A percentile compares a stretch with the other conserved stretches of the same genome.
Evolutionary conservation across 2,888 invertebrate species (phyloP).

Genomic region (Drosophila meridionalis): DNA sequence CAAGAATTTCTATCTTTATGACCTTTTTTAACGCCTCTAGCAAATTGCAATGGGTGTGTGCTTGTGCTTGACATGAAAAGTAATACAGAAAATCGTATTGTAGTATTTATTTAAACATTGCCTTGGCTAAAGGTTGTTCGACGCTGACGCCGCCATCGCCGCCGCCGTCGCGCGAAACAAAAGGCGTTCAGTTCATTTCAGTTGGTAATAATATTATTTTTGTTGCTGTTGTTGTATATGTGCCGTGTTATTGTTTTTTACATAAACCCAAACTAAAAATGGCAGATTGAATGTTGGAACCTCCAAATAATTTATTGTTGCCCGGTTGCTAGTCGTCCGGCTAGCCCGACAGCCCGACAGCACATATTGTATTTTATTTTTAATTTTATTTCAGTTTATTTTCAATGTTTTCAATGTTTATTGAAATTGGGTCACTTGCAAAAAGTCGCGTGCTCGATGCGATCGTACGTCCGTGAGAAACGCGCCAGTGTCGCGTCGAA

Average conservation of each 20-base stretch:
- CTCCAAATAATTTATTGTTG: constrained; percentile 77
- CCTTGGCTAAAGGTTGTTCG: constrained; percentile 67
- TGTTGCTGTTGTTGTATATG: constrained; percentile 18
- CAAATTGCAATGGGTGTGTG: constrained; percentile 9
- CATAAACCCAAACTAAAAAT: constrained; percentile 59
- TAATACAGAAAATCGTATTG: constrained; percentile 64
- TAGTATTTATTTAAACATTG: constrained; percentile 54
- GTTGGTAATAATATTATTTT: constrained; percentile 35
- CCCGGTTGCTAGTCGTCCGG: constrained; percentile 37
- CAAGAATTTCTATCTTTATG: constrained; percentile 15
- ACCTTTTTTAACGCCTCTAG: constrained; percentile 9
- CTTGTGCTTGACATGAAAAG: constrained; percentile 54
- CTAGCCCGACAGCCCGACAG: constrained; percentile 11
- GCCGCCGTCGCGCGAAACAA: constrained; percentile 44
- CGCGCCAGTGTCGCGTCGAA: constrained; percentile 38
- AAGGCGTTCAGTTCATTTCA: constrained; percentile 42
- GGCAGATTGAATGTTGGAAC: constrained; percentile 69
- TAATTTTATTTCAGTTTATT: constrained; percentile 57
- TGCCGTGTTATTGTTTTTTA: constrained; percentile 40
- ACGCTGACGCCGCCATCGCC: constrained; percentile 42
- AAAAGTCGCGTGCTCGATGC: constrained; percentile 74
- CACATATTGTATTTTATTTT: constrained; percentile 32
- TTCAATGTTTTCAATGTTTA: constrained; percentile 80
- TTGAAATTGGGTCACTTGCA: constrained; percentile 76
- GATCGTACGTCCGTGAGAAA: constrained; percentile 32